Percentiles rank a stretch among this genome's conserved stretches.
These are phyloP conservation scores for Mormoops blainvillei DNA, from an alignment of 2,113 vertebrate genomes.

Conservation along the genomic window DNA sequence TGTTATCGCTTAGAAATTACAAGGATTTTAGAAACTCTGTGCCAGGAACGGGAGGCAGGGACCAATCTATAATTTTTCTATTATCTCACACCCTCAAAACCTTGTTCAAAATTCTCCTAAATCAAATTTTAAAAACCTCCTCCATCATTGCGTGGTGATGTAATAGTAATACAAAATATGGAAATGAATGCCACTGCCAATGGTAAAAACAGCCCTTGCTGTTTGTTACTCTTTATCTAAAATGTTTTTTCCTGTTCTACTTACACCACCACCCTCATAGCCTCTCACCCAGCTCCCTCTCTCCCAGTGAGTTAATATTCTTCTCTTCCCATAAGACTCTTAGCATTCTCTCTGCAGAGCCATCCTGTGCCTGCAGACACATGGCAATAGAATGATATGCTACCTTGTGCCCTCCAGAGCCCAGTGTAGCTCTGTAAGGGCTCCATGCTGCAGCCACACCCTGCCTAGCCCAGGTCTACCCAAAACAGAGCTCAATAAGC, in stretches of 20 bases:
- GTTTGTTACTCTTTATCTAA: background rate
- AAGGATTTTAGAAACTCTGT: background rate
- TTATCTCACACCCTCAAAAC: background rate
- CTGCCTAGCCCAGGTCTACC: background rate
- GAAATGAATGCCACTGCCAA: background rate
- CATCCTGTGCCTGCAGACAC: background rate
- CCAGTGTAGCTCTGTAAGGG: background rate
- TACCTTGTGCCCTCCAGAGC: background rate
- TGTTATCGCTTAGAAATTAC: background rate
- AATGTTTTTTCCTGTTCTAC: background rate
- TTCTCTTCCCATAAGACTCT: background rate
- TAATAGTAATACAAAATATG: background rate
- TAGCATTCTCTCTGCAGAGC: background rate
- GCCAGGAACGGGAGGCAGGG: background rate
- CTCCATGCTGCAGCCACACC: background rate
- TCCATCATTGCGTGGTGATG: background rate
- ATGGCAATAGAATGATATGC: too few relatives aligned
- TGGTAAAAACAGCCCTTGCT: background rate
- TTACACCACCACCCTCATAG: background rate
- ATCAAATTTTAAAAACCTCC: background rate
- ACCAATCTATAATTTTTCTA: background rate
- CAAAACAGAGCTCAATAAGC: background rate
- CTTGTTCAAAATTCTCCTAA: background rate
- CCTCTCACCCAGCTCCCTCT: background rate
- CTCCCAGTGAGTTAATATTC: background rate